A percentile compares a stretch with the other conserved stretches of the same genome.
Conservation (phyloP, 2,113 vertebrate genomes). For the Neofelis nebulosa region DNA sequence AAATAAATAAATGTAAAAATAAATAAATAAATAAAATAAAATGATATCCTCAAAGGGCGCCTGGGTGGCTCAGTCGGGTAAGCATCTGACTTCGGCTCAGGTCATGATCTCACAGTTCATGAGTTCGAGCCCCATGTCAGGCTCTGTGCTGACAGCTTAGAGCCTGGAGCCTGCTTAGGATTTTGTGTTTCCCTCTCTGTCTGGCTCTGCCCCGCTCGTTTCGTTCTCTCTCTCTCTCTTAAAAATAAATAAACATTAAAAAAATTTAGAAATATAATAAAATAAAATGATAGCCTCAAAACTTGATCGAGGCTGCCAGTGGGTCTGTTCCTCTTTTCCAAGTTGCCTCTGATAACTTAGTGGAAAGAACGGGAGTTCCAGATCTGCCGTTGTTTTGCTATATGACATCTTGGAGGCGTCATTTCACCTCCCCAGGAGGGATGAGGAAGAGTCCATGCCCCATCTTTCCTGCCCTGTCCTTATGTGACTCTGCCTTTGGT, state of each 20-base stretch:
- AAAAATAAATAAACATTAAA: too few relatives aligned
- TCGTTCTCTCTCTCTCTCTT: too few relatives aligned
- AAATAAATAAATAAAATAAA: neutral
- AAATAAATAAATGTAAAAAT: too few relatives aligned
- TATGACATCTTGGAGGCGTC: neutral
- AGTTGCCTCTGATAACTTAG: neutral
- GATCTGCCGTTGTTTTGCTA: neutral
- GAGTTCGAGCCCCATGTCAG: too few relatives aligned
- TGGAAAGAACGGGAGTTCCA: neutral
- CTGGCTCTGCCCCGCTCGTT: too few relatives aligned
- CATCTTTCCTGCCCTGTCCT: neutral
- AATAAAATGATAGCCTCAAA: neutral
- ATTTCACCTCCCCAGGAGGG: neutral
- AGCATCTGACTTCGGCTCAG: too few relatives aligned
- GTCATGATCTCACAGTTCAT: too few relatives aligned
- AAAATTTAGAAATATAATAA: too few relatives aligned
- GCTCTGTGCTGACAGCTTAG: too few relatives aligned
- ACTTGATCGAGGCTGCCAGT: neutral
- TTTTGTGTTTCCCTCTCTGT: too few relatives aligned
- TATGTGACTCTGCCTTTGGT: neutral
- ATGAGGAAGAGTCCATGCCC: neutral
- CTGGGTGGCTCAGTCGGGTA: too few relatives aligned
- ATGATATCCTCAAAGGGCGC: neutral
- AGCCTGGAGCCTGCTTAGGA: too few relatives aligned
- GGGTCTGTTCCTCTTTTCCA: neutral